These are phyloP conservation scores for Neocrepidodera transversa DNA, from an alignment of 2,888 invertebrate genomes.

Conservation along the genomic window DNA sequence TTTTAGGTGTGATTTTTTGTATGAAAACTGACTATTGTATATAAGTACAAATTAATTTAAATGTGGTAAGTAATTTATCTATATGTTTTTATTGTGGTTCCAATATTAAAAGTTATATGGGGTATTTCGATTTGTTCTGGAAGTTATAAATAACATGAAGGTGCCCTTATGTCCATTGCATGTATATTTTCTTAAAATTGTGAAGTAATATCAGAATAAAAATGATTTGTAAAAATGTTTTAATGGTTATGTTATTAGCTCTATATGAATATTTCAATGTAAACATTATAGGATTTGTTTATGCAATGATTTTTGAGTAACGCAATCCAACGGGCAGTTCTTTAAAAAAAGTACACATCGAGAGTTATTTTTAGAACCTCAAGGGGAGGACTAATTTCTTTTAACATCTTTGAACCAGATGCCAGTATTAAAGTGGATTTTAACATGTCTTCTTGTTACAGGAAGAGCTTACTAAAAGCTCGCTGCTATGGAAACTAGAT, in stretches of 20 bases:
- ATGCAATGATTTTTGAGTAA: not conserved
- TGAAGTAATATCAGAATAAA: no score
- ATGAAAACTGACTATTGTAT: conserved; percentile 11
- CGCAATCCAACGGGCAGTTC: not conserved
- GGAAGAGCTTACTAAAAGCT: not conserved
- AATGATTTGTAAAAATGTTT: no score
- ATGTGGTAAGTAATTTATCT: conserved; percentile 10
- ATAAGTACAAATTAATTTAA: conserved; percentile 8
- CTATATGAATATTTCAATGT: no score
- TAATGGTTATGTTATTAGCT: no score
- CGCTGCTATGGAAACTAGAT: conserved; percentile 63
- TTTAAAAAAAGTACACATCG: not conserved
- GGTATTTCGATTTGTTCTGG: no score
- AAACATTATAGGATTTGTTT: not conserved
- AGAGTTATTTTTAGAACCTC: conserved; percentile 9
- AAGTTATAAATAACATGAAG: no score
- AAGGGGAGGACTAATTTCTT: not conserved
- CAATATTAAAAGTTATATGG: no score
- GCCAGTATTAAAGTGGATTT: not conserved
- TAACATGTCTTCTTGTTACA: conserved; percentile 7
- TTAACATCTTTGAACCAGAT: conserved; percentile 10
- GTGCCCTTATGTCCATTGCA: no score
- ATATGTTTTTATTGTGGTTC: no score
- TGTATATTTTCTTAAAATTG: no score
- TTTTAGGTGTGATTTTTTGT: conserved; percentile 26